Base-by-base conservation (phyloP, 2,113 vertebrate species). In the Stigmatopora argus region DNA sequence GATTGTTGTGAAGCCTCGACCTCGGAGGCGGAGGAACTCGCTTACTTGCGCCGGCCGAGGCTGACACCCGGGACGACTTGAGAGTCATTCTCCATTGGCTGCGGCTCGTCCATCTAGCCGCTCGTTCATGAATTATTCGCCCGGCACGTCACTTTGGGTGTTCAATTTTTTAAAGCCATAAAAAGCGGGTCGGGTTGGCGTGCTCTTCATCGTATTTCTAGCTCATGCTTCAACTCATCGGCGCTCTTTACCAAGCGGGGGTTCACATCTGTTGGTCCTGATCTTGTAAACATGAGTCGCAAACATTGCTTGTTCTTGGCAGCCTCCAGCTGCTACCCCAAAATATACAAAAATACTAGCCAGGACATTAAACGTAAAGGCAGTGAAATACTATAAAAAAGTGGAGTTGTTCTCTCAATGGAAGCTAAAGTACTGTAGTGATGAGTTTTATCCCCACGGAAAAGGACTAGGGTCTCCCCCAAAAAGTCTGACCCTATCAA, bases 51-150 rank as follows among this genome's bases (percentile, higher is more conserved):
- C 56, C 62, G 56, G 64, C 56, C 62, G 56, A 3, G 18, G 38
- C 75, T 46, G 66, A 64, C 77, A 76, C 59, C 53, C 57, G 56
- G 62, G 41, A 51, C 34, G 44, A 67, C 61, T 74, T 67, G 62
- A 70, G 66, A 74, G 71, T 67, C 66, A 53, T 1, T 53, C 23
- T 64, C 35, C 65, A 53, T 58, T 60, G 52, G 41, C 66, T 11
- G 4, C 14, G 7, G 6, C 35, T 58, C 58, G 61, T 64, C 41
- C 46, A 47, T 65, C 64, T 65, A 9, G 23, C 45, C 12, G 31
- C 38, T 17, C 53, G 47, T 47, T 68, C 35, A 73, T 69, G 0
- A 69, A 67, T 78, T 66, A 75, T 64, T 77, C 64, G 52, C 34
- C 12, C 19, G 2, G 26, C 59, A 45, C 4, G 7, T 2, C 38